phyloP scores from a whole-genome alignment of 2,888 invertebrate species.

The Apotomis betuletana region DNA sequence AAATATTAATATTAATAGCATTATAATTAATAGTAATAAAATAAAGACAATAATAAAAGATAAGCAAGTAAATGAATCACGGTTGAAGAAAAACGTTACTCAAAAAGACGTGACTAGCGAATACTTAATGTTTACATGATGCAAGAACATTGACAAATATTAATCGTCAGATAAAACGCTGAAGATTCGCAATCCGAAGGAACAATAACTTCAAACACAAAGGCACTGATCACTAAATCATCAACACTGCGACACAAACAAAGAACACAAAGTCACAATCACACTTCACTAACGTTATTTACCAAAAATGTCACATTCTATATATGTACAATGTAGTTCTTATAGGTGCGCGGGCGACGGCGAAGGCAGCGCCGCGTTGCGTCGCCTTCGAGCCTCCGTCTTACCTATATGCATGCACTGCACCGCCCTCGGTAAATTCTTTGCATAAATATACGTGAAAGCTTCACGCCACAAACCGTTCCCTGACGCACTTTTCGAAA shows the following conservation, averaged over 20 bases:
- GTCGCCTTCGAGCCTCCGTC: conserved; percentile 72
- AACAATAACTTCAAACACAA: conserved; percentile 66
- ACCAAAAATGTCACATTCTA: conserved; percentile 69
- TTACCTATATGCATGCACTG: conserved; percentile 73
- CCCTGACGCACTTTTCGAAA: conserved; percentile 68
- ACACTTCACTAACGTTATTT: conserved; percentile 60
- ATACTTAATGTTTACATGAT: conserved; percentile 15
- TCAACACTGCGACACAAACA: conserved; percentile 63
- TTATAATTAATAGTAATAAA: conserved; percentile 2
- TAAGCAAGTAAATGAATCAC: not conserved
- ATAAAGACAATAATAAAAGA: not conserved
- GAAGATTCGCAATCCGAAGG: conserved; percentile 56
- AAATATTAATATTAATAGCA: not conserved
- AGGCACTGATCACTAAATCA: conserved; percentile 58
- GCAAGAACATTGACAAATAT: conserved; percentile 33
- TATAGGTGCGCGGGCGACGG: conserved; percentile 74
- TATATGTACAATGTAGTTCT: conserved; percentile 46
- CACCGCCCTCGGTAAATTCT: conserved; percentile 81
- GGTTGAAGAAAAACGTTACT: not conserved
- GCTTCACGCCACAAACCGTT: conserved; percentile 63
- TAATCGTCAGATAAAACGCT: conserved; percentile 59
- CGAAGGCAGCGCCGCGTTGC: conserved; percentile 73
- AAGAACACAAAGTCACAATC: conserved; percentile 65
- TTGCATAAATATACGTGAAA: conserved; percentile 82
- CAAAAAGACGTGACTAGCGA: conserved; percentile 27